Evolutionary conservation across 2,888 invertebrate species (phyloP), one percentile per base, ranked within the genome.

Genomic region (Dryocosmus kuriphilus): DNA sequence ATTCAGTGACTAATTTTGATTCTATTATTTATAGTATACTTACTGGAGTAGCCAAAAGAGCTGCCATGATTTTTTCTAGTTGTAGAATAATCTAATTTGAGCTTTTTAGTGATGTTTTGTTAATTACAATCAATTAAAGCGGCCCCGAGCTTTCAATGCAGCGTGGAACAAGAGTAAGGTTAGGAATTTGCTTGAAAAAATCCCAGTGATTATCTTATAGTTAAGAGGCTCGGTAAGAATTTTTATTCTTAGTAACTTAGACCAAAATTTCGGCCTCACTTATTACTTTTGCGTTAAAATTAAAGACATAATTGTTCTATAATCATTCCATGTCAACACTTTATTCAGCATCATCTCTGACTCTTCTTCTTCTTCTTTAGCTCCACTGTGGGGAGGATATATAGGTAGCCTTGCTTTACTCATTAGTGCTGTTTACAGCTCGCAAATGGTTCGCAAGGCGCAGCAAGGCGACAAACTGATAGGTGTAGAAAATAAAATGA

Each of bases 91-190:
- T 51, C 0, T n/a, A n/a, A n/a, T 7, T 51, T n/a, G n/a, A 51
- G 51, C 51, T 51, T n/a, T 51, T 51, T 51, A 38, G 51, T 51
- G 51, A 51, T n/a, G 51, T 57, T 57, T 57, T n/a, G 22, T 57
- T 57, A 11, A 2, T 57, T 57, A 57, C 11, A 57, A 9, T 57
- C 24, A 11, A 2, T 57, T 57, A 57, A 24, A 57, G 3, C n/a
- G 11, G 22, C n/a, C 7, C 7, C 2, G 57, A 57, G 57, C 1
- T 57, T 24, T 24, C 24, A 57, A 11, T 57, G 14, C 22, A 16
- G 63, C 63, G 11, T 38, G 1, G 24, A 35, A 0, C 38, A 38
- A 65, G 38, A 65, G 38, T 65, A 22, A 65, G 63, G 63, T 65
- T 38, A 65, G 32, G 63, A 22, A 57, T n/a, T 22, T 57, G 3